Percentiles rank a stretch among this genome's conserved stretches.
phyloP scores from a whole-genome alignment of 1,140 invertebrate genomes.

The Drosophila navojoa region DNA sequence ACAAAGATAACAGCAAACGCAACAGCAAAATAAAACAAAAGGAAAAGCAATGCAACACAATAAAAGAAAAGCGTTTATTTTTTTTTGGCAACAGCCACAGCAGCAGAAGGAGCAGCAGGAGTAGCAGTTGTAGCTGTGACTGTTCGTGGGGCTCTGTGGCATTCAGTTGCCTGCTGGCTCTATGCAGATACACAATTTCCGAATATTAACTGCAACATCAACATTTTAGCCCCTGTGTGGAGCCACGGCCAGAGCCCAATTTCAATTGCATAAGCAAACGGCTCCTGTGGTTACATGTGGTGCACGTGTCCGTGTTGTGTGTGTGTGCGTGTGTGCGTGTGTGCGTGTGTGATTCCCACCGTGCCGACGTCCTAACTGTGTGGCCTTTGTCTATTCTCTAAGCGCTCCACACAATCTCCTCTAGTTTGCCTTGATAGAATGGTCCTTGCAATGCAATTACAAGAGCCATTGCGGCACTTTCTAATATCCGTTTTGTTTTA shows the following conservation, averaged over 20 bases:
- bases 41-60: conserved; percentile 42
- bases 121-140: not conserved
- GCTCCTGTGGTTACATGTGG: conserved; percentile 23
- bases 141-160: not conserved
- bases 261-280: conserved; percentile 40
- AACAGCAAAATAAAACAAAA: conserved; percentile 52
- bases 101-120: not conserved
- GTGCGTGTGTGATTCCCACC: conserved; percentile 10
- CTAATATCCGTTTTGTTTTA: not conserved
- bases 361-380: conserved; percentile 26
- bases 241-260: not conserved
- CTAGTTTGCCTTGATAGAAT: conserved; percentile 2
- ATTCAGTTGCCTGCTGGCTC: not conserved
- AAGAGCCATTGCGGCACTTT: not conserved
- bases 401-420: conserved; percentile 29
- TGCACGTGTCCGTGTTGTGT: conserved; percentile 1
- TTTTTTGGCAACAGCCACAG: not conserved
- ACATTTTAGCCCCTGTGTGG: conserved; percentile 14
- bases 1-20: conserved; percentile 37
- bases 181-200: conserved; percentile 37
- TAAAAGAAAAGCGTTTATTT: conserved; percentile 26
- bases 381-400: conserved; percentile 29
- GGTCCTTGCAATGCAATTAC: conserved; percentile 30
- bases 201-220: conserved; percentile 35
- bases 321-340: too few relatives aligned